A percentile compares a stretch with the other conserved stretches of the same genome.
Conservation (phyloP, 2,797 vertebrate species). For the Aldrovandia affinis region DNA sequence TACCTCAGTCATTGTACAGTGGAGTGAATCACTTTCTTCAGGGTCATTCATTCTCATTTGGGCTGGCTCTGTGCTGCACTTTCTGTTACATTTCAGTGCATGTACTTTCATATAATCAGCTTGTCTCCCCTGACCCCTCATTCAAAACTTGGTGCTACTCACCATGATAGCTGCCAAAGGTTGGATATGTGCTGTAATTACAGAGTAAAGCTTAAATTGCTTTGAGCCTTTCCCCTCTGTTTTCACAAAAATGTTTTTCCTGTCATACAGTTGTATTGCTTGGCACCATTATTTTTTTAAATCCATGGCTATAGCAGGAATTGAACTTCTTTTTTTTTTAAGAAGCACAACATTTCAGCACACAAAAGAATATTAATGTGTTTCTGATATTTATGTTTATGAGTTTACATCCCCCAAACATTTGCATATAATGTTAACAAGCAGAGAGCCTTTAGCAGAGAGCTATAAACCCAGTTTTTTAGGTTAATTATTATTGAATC, state of each 20-base stretch:
- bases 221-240: neutral
- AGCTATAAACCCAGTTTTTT: no score
- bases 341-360: no score
- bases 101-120: constrained; percentile 17
- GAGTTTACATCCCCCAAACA: no score
- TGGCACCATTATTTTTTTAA: neutral
- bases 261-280: neutral
- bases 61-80: constrained; percentile 9
- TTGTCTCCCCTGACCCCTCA: constrained; percentile 11
- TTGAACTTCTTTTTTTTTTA: neutral
- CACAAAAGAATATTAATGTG: no score
- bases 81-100: constrained; percentile 19
- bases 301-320: neutral
- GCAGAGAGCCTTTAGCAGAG: no score
- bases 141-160: constrained; percentile 1
- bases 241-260: neutral
- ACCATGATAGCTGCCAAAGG: constrained; percentile 13
- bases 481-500: no score
- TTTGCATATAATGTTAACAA: no score
- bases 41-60: constrained; percentile 23
- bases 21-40: constrained; percentile 17
- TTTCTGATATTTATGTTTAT: no score
- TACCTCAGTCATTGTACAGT: constrained; percentile 5
- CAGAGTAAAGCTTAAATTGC: neutral
- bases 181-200: constrained; percentile 6